A percentile compares a stretch with the other conserved stretches of the same genome.
Evolutionary conservation across 2,888 invertebrate species (phyloP).

Genomic region (Microdon myrmicae): DNA sequence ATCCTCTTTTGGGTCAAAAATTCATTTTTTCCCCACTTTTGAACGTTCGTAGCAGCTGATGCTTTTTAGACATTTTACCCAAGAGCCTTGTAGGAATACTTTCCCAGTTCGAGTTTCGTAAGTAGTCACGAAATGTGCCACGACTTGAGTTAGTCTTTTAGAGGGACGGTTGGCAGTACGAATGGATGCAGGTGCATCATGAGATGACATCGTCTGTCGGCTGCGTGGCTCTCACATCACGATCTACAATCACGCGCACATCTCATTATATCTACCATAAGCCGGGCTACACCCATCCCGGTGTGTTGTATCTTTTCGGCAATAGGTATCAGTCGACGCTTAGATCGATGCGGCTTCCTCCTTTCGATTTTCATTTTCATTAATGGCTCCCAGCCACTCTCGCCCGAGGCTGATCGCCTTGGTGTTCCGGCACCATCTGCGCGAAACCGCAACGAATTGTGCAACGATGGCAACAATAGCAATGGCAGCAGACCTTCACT

Average conservation of each 20-base stretch:
- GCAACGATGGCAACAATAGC: no score
- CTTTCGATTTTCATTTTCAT: conserved; percentile 51
- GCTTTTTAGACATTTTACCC: no score
- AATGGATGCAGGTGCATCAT: no score
- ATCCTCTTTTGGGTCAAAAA: no score
- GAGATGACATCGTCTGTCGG: no score
- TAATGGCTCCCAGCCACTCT: conserved; percentile 10
- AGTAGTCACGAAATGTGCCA: no score
- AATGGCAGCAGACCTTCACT: conserved; percentile 51
- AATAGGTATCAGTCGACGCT: conserved; percentile 27
- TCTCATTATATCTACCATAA: conserved; percentile 48
- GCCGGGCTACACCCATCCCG: conserved; percentile 47
- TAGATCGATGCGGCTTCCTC: conserved; percentile 34
- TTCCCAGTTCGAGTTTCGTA: no score
- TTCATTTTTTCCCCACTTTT: no score
- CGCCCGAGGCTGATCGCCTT: conserved; percentile 4
- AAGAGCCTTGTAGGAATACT: no score
- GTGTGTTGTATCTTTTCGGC: conserved; percentile 41
- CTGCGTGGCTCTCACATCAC: conserved; percentile 16
- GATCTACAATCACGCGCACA: conserved; percentile 51
- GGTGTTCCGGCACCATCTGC: conserved; percentile 28
- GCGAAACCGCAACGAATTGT: conserved; percentile 34
- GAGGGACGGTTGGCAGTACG: no score
- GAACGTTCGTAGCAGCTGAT: no score
- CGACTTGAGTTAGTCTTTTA: no score